Conservation (phyloP, 2,113 vertebrate species). For the Scomber colias region DNA sequence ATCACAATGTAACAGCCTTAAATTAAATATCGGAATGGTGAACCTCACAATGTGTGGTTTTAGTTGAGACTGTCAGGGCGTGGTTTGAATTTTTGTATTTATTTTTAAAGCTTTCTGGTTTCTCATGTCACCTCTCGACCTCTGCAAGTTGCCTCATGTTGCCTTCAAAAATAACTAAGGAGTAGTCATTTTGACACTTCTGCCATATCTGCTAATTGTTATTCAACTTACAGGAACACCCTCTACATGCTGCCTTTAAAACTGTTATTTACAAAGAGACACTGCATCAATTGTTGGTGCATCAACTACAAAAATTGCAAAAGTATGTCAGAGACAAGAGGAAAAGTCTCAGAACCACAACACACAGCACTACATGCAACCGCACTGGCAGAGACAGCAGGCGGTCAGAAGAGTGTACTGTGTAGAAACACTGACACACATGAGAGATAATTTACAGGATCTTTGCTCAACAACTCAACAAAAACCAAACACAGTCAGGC, state of each 20-base stretch:
- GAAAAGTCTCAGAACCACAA: not conserved
- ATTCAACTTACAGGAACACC: too few species aligned
- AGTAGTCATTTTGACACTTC: not conserved
- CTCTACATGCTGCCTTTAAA: too few species aligned
- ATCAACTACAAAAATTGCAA: too few species aligned
- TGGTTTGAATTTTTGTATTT: not conserved
- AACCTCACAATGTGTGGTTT: not conserved
- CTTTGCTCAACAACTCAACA: not conserved
- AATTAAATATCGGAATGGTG: accelerated
- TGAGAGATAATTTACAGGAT: not conserved
- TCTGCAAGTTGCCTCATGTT: not conserved
- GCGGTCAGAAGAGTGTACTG: not conserved
- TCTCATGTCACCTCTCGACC: not conserved
- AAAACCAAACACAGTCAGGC: not conserved
- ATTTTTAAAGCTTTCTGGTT: not conserved
- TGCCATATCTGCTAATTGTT: not conserved
- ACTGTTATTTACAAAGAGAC: too few species aligned
- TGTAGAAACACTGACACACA: not conserved
- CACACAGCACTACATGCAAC: not conserved
- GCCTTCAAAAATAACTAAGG: not conserved
- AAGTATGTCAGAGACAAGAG: not conserved
- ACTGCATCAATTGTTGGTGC: too few species aligned
- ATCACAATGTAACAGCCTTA: not conserved
- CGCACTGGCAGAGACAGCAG: too few species aligned
- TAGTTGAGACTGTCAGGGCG: not conserved